These are phyloP conservation scores for Dicyrtomina minuta DNA, from an alignment of 2,888 invertebrate species.

Conservation along the genomic window DNA sequence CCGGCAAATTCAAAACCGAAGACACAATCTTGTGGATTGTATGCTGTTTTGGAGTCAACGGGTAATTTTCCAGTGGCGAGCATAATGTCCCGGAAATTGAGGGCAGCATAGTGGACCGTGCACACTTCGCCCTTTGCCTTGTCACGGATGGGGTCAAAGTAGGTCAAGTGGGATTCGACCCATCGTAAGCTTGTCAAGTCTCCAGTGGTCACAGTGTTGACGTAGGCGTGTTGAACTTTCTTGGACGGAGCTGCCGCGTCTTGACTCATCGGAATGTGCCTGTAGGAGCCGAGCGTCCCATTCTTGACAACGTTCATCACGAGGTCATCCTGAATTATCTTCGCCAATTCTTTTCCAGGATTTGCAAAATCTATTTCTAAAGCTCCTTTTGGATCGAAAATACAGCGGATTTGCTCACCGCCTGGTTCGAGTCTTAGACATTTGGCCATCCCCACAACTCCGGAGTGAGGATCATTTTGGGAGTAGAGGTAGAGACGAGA, in stretches of 20 bases:
- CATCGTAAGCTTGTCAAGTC: constrained; percentile 83
- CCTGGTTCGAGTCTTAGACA: too few relatives aligned
- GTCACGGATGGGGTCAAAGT: constrained; percentile 60
- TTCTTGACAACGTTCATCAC: too few relatives aligned
- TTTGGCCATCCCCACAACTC: too few relatives aligned
- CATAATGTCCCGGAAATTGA: constrained; percentile 96
- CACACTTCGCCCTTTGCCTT: neutral
- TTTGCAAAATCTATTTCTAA: constrained; percentile 16
- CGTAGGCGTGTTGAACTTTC: constrained; percentile 72
- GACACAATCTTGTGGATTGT: too few relatives aligned
- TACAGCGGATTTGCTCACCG: too few relatives aligned
- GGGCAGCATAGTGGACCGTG: too few relatives aligned
- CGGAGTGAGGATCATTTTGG: too few relatives aligned
- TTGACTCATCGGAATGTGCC: constrained; percentile 60
- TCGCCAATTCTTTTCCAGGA: too few relatives aligned
- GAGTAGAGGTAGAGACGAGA: too few relatives aligned
- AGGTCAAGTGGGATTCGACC: too few relatives aligned
- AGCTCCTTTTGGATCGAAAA: constrained; percentile 56
- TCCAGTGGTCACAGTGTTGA: constrained; percentile 75
- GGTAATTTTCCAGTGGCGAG: constrained; percentile 85
- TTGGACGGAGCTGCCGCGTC: too few relatives aligned
- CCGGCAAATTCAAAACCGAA: constrained; percentile 66
- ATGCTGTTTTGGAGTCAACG: too few relatives aligned
- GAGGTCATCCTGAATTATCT: constrained; percentile 26
- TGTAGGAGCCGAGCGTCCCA: constrained; percentile 59